A percentile compares a stretch with the other conserved stretches of the same genome.
Evolutionary conservation across 2,797 vertebrate genomes (phyloP).

Genomic region (Vultur gryphus): DNA sequence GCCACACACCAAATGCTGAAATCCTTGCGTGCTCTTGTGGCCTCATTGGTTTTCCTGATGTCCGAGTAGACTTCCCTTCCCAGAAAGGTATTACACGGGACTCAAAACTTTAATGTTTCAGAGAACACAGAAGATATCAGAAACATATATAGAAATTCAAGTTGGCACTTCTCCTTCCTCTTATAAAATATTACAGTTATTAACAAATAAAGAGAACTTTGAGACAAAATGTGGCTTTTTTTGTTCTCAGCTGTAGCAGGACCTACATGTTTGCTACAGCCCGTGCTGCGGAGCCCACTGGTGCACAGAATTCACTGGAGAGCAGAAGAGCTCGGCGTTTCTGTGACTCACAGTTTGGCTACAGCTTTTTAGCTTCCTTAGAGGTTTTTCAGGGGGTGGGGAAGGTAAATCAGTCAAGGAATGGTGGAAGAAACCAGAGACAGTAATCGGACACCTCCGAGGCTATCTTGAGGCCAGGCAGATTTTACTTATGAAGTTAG

Average conservation of each 20-base stretch:
- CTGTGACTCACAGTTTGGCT: conserved; percentile 52
- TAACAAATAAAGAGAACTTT: not conserved
- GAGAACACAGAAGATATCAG: not conserved
- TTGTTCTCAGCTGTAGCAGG: not conserved
- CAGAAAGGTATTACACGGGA: not conserved
- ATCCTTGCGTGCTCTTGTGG: not conserved
- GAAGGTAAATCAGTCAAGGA: conserved; percentile 56
- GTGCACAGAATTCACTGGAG: not conserved
- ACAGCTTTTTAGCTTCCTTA: conserved; percentile 4
- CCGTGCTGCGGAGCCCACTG: not conserved
- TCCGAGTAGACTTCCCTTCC: not conserved
- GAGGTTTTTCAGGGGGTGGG: conserved; percentile 31
- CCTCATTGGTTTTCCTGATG: not conserved
- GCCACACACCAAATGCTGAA: not conserved
- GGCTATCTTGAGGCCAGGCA: conserved; percentile 17
- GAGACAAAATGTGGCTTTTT: accelerated
- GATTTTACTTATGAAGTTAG: not conserved
- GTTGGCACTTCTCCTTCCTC: not conserved
- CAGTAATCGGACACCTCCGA: conserved; percentile 31
- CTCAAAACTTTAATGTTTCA: not conserved
- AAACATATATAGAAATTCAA: not conserved
- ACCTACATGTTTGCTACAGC: not conserved
- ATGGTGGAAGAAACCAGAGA: conserved; percentile 30
- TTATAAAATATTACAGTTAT: not conserved
- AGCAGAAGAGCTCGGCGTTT: not conserved